Conservation (phyloP, 2,113 vertebrate species). For the Equus quagga region DNA sequence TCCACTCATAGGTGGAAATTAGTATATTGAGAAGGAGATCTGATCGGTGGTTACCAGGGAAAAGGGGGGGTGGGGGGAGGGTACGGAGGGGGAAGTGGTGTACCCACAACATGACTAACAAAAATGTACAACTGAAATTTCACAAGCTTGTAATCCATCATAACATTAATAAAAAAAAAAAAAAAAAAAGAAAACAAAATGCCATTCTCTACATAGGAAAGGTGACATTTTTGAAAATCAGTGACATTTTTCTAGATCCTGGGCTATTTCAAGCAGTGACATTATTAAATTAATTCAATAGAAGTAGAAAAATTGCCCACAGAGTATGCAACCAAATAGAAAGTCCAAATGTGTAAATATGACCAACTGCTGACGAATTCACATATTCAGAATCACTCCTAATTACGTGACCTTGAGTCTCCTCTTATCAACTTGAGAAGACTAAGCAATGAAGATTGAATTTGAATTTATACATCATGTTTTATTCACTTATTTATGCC, state of each 20-base stretch:
- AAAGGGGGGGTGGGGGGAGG: too few species aligned
- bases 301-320: conserved; percentile 62
- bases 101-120: too few species aligned
- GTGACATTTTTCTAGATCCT: conserved; percentile 73
- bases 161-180: too few species aligned
- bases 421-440: background rate
- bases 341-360: conserved; percentile 51
- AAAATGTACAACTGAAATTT: too few species aligned
- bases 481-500: background rate
- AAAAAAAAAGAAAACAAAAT: conserved; percentile 71
- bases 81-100: too few species aligned
- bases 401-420: background rate
- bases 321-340: background rate
- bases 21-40: too few species aligned
- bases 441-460: background rate
- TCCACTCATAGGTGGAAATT: too few species aligned
- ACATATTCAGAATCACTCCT: background rate
- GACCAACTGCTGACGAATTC: conserved; percentile 13
- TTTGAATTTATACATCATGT: background rate
- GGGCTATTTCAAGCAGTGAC: conserved; percentile 65
- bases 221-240: conserved; percentile 77
- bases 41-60: too few species aligned
- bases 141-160: too few species aligned
- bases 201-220: conserved; percentile 60
- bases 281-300: conserved; percentile 75